Percentiles rank a stretch among this genome's conserved stretches.
These are phyloP conservation scores for Caenorhabditis sp. DNA, from an alignment of 2,888 invertebrate species.

Conservation along the genomic window DNA sequence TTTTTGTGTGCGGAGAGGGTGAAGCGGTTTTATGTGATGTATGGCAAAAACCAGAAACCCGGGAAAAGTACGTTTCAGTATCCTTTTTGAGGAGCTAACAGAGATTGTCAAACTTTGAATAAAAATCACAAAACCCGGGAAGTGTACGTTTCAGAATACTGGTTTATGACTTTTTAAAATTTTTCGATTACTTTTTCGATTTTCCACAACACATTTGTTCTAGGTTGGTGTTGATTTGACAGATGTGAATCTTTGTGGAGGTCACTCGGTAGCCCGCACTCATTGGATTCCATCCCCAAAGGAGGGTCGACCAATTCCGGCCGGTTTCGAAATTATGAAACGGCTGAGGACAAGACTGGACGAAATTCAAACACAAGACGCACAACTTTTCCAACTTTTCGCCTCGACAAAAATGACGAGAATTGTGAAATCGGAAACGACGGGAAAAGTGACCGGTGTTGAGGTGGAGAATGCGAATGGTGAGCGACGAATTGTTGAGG, in stretches of 20 bases:
- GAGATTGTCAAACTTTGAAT: no score
- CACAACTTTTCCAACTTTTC: constrained; percentile 41
- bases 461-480: constrained; percentile 21
- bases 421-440: constrained; percentile 15
- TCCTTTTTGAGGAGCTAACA: no score
- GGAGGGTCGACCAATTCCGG: constrained; percentile 69
- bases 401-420: constrained; percentile 36
- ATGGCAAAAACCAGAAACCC: no score
- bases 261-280: constrained; percentile 68
- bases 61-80: no score
- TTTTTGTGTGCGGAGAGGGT: no score
- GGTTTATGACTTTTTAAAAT: no score
- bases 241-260: constrained; percentile 70
- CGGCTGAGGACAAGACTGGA: constrained; percentile 54
- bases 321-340: constrained; percentile 70
- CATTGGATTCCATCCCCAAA: constrained; percentile 71
- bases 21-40: no score
- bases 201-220: neutral
- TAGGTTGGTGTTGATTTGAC: constrained; percentile 62
- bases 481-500: constrained; percentile 31
- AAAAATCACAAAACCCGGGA: no score
- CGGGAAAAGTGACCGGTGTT: constrained; percentile 45
- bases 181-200: no score
- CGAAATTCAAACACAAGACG: constrained; percentile 46
- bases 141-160: no score